Evolutionary conservation across 2,888 invertebrate genomes (phyloP), one percentile per base, ranked within the genome.

Genomic region (Chymomyza fuscimana): DNA sequence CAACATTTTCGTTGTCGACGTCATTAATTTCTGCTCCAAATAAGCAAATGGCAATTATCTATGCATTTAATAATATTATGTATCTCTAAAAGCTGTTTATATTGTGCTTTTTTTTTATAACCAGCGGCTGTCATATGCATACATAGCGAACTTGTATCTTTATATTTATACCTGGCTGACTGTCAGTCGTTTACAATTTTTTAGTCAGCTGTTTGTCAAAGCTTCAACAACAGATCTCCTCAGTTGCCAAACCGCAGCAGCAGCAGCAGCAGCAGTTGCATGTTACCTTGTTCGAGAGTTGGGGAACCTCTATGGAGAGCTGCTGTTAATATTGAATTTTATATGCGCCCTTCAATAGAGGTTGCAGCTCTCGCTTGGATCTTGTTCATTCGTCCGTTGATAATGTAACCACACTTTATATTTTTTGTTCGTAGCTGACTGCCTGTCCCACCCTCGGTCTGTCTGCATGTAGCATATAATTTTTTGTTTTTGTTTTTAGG

Each of bases 371-470:
- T 65, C 19, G 51, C 63, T 72, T 72, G 78, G 79, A 36, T 65
- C 15, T 61, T 83, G 82, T 65, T 78, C 82, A 82, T 70, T 83
- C 87, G 87, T 67, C 85, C 87, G 82, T 84, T 83, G 75, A 83
- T 83, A 86, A 83, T 83, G 73, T 78, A 84, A 86, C 82, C 87
- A 74, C 85, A 86, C 74, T 64, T 78, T 70, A 60, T 40, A 64
- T 74, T 65, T 72, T 82, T 81, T 72, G 67, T 71, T 65, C 54
- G 22, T 19, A 46, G 5, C 40, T 46, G 40, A 12, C 40, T 46
- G 40, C 6, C 40, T 46, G 40, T 32, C 32, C 32, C 32, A 32
- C 32, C 32, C 32, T 32, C 32, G 25, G 25, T 25, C 12, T 46
- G 40, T 46, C 40, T 46, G 40, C 12, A 10, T 46, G 40, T 46